Conservation (phyloP, 2,888 invertebrate genomes). For the Eristalinus sepulchralis region DNA sequence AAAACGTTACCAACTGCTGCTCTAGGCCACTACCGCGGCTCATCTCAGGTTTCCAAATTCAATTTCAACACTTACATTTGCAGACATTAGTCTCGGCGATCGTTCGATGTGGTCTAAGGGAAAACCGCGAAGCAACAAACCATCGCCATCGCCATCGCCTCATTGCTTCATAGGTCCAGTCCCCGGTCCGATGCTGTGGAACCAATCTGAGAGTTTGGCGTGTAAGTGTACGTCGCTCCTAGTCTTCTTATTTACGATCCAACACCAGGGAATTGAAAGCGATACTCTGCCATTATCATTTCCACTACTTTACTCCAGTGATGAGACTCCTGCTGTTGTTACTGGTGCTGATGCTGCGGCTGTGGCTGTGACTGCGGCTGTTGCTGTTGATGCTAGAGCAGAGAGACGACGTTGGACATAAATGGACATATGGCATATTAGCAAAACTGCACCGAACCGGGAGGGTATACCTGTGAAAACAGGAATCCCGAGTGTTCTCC, state of each 20-base stretch:
- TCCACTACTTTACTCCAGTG: constrained; percentile 42
- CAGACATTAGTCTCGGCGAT: constrained; percentile 18
- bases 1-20: constrained; percentile 38
- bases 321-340: constrained; percentile 30
- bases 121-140: constrained; percentile 25
- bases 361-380: constrained; percentile 20
- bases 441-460: constrained; percentile 37
- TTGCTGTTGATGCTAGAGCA: constrained; percentile 8
- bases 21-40: constrained; percentile 31
- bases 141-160: not conserved
- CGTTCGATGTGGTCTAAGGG: constrained; percentile 18
- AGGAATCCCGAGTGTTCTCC: constrained; percentile 58
- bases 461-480: constrained; percentile 63
- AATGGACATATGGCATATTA: constrained; percentile 68
- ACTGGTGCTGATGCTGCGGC: constrained; percentile 24
- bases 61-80: constrained; percentile 26
- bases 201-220: constrained; percentile 45
- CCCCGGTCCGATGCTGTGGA: constrained; percentile 26
- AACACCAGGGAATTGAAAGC: constrained; percentile 58
- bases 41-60: constrained; percentile 39
- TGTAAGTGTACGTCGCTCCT: constrained; percentile 58
- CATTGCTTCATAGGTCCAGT: not conserved
- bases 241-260: constrained; percentile 64
- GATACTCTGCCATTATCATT: constrained; percentile 65
- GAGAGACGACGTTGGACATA: constrained; percentile 40